Percentiles rank a stretch among this genome's conserved stretches.
phyloP scores from a whole-genome alignment of 2,888 invertebrate species.

The Drosophila siamana region DNA sequence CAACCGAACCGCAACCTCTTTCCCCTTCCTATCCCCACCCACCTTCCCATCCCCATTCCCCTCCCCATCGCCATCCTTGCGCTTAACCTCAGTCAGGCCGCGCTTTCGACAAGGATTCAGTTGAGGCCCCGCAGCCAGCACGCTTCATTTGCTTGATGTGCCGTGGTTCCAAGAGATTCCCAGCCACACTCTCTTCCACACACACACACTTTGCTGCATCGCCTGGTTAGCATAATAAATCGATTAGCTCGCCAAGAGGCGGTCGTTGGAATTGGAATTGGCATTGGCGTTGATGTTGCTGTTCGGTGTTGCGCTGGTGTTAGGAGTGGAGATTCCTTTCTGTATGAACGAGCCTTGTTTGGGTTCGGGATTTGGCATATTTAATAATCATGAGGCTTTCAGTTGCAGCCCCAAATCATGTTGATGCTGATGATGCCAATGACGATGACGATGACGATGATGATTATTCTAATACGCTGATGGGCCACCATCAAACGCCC shows the following conservation, averaged over 20 bases:
- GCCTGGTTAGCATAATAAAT: constrained; percentile 82
- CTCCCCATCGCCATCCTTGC: background rate
- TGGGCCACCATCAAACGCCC: constrained; percentile 30
- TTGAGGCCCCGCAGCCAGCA: constrained; percentile 29
- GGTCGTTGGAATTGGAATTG: constrained; percentile 7
- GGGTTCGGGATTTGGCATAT: constrained; percentile 73
- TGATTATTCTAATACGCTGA: constrained; percentile 76
- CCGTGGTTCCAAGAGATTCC: constrained; percentile 14
- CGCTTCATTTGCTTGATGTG: constrained; percentile 71
- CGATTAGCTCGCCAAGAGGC: constrained; percentile 69
- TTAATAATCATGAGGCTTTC: constrained; percentile 74
- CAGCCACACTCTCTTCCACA: constrained; percentile 27
- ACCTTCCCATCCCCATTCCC: no score
- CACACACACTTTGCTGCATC: constrained; percentile 70
- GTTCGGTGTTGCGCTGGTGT: constrained; percentile 2
- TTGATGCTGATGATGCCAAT: constrained; percentile 66
- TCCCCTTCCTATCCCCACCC: background rate
- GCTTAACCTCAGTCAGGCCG: background rate
- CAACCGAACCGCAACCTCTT: background rate
- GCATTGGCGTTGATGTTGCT: constrained; percentile 8
- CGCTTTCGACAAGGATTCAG: background rate
- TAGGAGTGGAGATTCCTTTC: constrained; percentile 9
- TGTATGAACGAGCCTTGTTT: constrained; percentile 18
- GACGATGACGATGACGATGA: constrained; percentile 64
- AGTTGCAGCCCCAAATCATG: constrained; percentile 44